These are phyloP conservation scores for Narcine bancroftii DNA, from an alignment of 2,113 vertebrate genomes.

Conservation along the genomic window DNA sequence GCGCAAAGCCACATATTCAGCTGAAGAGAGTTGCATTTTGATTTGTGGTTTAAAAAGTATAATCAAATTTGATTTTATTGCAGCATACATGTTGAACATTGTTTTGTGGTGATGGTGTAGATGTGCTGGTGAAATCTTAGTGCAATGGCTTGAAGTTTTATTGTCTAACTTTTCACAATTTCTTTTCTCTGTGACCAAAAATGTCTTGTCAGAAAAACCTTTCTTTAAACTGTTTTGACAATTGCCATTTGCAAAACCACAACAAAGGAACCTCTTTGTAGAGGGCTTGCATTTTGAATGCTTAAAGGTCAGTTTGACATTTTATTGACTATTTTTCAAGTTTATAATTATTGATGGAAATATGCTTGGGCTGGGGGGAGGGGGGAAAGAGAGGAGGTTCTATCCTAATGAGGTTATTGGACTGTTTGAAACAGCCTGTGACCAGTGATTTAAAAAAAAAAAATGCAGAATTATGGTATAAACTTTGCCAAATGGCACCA, in stretches of 20 bases:
- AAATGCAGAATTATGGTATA: not conserved
- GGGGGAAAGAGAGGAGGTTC: not conserved
- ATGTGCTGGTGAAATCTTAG: not conserved
- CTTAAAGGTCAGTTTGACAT: conserved; percentile 15
- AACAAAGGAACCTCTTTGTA: not conserved
- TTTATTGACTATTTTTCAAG: not conserved
- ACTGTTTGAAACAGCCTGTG: not conserved
- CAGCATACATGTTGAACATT: not conserved
- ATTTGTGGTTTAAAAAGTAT: not conserved
- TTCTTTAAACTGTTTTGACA: conserved; percentile 21
- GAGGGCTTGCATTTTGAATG: not conserved
- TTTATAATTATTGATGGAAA: conserved; percentile 8
- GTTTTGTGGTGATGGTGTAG: not conserved
- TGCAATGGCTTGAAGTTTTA: not conserved
- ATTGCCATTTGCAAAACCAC: not conserved
- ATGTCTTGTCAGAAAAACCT: conserved; percentile 12
- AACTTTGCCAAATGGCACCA: no score
- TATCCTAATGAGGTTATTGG: not conserved
- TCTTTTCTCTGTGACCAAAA: not conserved
- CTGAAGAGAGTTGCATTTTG: not conserved
- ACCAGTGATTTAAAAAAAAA: not conserved
- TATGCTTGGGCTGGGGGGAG: not conserved
- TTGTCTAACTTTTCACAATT: not conserved
- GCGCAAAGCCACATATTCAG: not conserved
- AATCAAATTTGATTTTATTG: not conserved